Percentiles rank a stretch among this genome's conserved stretches.
Evolutionary conservation across 1,140 invertebrate genomes (phyloP).

Genomic region (Euura lappo): DNA sequence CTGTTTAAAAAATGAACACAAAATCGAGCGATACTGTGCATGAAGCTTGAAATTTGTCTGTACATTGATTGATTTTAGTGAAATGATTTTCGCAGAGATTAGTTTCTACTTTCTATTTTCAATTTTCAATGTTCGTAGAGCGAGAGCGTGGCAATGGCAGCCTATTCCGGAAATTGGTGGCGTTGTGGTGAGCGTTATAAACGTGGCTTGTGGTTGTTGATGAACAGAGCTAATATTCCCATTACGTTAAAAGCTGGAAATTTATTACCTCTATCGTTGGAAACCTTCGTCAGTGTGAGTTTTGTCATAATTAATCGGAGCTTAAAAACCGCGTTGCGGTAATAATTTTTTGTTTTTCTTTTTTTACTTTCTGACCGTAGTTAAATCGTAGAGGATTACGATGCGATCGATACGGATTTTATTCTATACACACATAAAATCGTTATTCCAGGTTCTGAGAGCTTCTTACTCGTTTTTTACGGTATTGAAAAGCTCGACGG

Average conservation of each 20-base stretch:
- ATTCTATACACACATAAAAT: not conserved
- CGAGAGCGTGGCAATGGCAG: conserved; percentile 45
- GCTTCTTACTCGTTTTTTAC: conserved; percentile 45
- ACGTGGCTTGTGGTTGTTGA: conserved; percentile 53
- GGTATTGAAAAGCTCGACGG: conserved; percentile 33
- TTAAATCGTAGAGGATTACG: no score
- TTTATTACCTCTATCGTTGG: conserved; percentile 55
- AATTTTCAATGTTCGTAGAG: conserved; percentile 38
- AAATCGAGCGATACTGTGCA: no score
- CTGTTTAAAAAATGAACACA: no score
- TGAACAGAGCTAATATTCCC: conserved; percentile 53
- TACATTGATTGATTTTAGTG: no score
- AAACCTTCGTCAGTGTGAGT: conserved; percentile 34
- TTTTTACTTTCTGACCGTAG: not conserved
- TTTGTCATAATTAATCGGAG: not conserved
- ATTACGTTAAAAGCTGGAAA: conserved; percentile 57
- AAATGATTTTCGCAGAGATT: not conserved
- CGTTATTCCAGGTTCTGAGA: conserved; percentile 36
- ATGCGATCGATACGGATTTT: no score
- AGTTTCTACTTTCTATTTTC: not conserved
- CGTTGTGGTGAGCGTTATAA: conserved; percentile 46
- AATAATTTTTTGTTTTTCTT: not conserved
- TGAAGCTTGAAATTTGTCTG: no score
- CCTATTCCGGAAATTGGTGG: conserved; percentile 59
- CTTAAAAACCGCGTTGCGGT: not conserved